Evolutionary conservation across 2,797 vertebrate genomes (phyloP).

Genomic region (Pipistrellus pygmaeus): DNA sequence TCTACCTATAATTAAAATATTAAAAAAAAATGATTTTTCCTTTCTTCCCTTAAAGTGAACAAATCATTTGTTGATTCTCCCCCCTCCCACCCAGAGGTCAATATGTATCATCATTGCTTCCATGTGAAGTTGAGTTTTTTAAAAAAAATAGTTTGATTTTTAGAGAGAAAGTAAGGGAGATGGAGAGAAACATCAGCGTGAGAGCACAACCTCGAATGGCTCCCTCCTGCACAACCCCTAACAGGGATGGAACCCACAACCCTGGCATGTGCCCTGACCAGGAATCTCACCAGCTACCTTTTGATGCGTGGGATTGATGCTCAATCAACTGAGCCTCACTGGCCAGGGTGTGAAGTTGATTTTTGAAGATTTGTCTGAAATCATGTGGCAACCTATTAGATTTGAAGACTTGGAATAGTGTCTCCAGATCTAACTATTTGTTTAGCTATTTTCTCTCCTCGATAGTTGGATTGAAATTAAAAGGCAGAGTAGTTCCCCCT

Average conservation of each 20-base stretch:
- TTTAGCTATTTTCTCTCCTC: background rate
- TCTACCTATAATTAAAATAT: background rate
- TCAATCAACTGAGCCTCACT: background rate
- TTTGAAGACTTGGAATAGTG: background rate
- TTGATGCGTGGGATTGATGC: background rate
- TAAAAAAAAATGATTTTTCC: background rate
- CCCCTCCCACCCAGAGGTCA: background rate
- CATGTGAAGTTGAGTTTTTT: background rate
- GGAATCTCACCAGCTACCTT: background rate
- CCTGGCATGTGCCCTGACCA: background rate
- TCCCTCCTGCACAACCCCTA: background rate
- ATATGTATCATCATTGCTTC: background rate
- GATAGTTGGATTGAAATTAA: slow-evolving; percentile 12
- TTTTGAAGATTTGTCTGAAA: slow-evolving; percentile 24
- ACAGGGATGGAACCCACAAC: background rate
- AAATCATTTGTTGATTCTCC: background rate
- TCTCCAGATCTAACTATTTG: background rate
- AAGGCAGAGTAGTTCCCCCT: background rate
- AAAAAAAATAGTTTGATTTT: background rate
- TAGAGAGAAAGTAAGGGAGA: background rate
- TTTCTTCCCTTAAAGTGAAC: background rate
- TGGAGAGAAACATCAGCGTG: background rate
- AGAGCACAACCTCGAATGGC: background rate
- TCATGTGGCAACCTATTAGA: background rate
- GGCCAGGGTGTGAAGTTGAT: background rate